Evolutionary conservation across 1,140 invertebrate genomes (phyloP), one percentile per base, ranked within the genome.

Genomic region (Aethina tumida): DNA sequence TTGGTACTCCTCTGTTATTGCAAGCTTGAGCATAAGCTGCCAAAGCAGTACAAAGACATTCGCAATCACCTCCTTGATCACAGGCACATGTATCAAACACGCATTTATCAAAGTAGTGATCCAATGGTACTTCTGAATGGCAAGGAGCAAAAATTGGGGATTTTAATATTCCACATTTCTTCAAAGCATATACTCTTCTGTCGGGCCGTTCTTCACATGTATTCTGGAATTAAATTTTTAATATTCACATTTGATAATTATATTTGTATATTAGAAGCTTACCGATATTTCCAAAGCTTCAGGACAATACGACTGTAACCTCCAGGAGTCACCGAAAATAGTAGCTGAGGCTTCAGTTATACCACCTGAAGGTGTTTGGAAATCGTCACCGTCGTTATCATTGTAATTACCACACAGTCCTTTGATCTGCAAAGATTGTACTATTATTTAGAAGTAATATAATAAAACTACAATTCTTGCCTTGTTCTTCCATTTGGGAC

Each of bases 341-440:
- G 71, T 64, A 0, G 79, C 65, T 6, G 79, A 81, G 0, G 74
- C 77, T 55, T 89, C 84, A 2, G 75, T 63, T 14, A 78, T 58
- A 1, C 84, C 84, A 13, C 80, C 74, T 0, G 81, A 80, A 0
- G 87, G 87, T 3, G 82, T 82, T 56, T 81, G 75, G 67, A 92
- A 91, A 53, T 92, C 87, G 51, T 92, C 83, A 5, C 68, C 65
- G 35, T 73, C 70, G 52, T 93, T 79, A 16, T 78, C 77, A 59
- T 96, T 89, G 59, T 82, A 94, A 60, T 95, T 91, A 1, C 91
- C 90, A 62, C 90, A 95, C 2, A 95, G 64, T 31, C 91, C 91
- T 64, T 75, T 76, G 3, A 90, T 73, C 68, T 81, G 55, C n/a
- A 24, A 35, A n/a, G 43, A 37, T 31, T 40, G 47, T 28, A n/a